Base-by-base conservation (phyloP, 2,888 invertebrate genomes). In the Thera obeliscata region DNA sequence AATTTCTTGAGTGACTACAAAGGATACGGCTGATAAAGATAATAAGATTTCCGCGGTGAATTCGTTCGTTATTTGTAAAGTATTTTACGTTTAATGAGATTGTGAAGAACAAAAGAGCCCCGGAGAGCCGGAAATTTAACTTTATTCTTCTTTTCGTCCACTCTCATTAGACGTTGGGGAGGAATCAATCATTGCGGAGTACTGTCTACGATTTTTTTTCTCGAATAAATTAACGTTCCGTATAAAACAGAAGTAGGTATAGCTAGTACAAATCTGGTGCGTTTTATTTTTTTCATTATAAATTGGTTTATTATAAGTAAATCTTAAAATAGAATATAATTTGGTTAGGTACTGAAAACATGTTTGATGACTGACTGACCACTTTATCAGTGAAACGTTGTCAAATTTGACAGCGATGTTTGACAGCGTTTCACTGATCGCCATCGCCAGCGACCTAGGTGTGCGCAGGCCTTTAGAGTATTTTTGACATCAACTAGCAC, bases 21-120 rank as follows among this genome's bases (percentile, higher is more conserved):
- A 52, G 9, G 9, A 52, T 52, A 33, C 52, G 52, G 52, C 52
- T 52, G 52, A 33, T 52, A 78, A 78, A 78, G 79, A 83, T 85
- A 85, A 86, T 85, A 82, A 82, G 81, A 85, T 83, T 82, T 81
- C 81, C 78, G 81, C 74, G 79, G 83, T 81, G 79, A 81, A 81
- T 84, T 80, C 78, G 76, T 75, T 69, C 67, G 79, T 77, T 84
- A 82, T 85, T 84, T 85, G 82, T 83, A 81, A 85, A 84, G 84
- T 85, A 84, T 85, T 86, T 85, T 78, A 79, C 80, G 79, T 80
- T 82, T 86, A 87, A 87, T 86, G 84, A 86, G 86, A 87, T 88
- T 88, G 85, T 86, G 80, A 83, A 82, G 86, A 87, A 87, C 87
- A 89, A 88, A 88, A 83, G 86, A 86, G 81, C 78, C 78, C 75